Evolutionary conservation across 2,113 vertebrate genomes (phyloP).

Genomic region (Trematomus loennbergii): DNA sequence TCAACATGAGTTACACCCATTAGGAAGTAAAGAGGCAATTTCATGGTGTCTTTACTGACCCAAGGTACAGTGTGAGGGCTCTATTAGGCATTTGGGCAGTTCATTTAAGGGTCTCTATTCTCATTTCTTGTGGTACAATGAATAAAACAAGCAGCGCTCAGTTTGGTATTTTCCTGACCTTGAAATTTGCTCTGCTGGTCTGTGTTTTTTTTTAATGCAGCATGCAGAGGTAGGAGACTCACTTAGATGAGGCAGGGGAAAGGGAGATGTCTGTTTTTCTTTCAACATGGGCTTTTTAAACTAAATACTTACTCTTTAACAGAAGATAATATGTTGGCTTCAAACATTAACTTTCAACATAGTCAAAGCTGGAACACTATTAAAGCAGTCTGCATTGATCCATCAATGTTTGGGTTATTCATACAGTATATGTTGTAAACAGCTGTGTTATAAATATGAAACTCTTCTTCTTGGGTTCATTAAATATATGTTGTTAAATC

Average conservation of each 20-base stretch:
- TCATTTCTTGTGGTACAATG: background rate
- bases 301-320: background rate
- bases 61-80: background rate
- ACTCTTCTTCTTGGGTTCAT: background rate
- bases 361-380: background rate
- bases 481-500: constrained; percentile 18
- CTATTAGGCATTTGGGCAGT: background rate
- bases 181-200: background rate
- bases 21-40: background rate
- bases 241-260: background rate
- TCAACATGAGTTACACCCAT: background rate
- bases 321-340: background rate
- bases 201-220: background rate
- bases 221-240: background rate
- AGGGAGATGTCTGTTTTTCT: background rate
- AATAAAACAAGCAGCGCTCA: background rate
- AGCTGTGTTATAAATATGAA: background rate
- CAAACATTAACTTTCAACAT: background rate
- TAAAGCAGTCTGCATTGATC: background rate
- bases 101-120: background rate
- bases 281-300: background rate
- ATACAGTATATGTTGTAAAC: background rate
- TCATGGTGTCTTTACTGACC: background rate
- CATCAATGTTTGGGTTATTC: background rate
- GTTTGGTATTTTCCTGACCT: constrained; percentile 1